A percentile compares a stretch with the other conserved stretches of the same genome.
These are phyloP conservation scores for Saimiri boliviensis DNA, from an alignment of 2,113 vertebrate species.

Conservation along the genomic window DNA sequence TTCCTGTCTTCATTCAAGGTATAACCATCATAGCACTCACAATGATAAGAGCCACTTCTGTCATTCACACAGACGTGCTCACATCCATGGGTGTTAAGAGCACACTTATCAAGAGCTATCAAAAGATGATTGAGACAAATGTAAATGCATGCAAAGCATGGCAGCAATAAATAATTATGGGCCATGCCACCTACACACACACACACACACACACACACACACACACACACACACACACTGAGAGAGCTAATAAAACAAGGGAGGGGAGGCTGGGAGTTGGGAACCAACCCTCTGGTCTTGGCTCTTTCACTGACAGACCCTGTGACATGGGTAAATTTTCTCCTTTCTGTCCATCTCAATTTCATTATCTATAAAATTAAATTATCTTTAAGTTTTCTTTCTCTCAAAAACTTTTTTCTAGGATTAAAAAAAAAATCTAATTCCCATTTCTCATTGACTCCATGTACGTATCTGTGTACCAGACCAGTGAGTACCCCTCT, in stretches of 20 bases:
- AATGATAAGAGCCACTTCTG: conserved; percentile 83
- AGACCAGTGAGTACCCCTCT: background rate
- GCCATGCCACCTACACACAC: background rate
- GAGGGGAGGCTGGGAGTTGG: background rate
- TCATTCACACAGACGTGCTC: conserved; percentile 88
- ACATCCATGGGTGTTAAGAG: conserved; percentile 85
- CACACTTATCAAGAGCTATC: conserved; percentile 86
- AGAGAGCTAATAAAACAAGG: background rate
- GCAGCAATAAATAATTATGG: background rate
- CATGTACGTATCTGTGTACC: background rate
- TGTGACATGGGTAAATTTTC: background rate
- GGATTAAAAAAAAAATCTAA: background rate
- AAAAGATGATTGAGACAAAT: background rate
- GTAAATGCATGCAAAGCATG: background rate
- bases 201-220: background rate
- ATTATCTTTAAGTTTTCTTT: background rate
- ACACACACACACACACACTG: too few relatives aligned
- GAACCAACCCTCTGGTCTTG: background rate
- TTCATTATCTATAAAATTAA: background rate
- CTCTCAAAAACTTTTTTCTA: background rate
- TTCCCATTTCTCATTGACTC: background rate
- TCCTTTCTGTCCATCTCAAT: background rate
- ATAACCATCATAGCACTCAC: conserved; percentile 87
- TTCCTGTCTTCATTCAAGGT: conserved; percentile 88
- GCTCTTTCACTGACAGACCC: background rate